Evolutionary conservation across 2,797 vertebrate species (phyloP), one percentile per base, ranked within the genome.

Genomic region (Lacerta agilis): DNA sequence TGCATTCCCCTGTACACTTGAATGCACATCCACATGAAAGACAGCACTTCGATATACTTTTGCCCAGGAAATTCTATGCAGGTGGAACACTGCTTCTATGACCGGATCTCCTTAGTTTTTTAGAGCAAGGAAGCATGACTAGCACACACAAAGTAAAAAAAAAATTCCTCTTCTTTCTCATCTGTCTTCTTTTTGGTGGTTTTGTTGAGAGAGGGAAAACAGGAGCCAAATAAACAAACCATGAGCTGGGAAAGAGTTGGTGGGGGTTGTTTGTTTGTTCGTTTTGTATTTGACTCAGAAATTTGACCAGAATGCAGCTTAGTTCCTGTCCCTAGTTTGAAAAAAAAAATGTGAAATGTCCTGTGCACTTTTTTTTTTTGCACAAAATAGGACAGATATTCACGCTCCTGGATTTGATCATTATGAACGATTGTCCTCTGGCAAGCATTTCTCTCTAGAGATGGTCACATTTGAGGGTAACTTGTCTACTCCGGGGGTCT

Each of bases 41-140:
- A 85, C 71, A 36, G 33, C 71, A 64, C 55, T 58, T 66, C 5
- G 23, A 38, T 64, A 25, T 11, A 55, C 8, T 29, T 67, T 67
- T 67, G 90, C 88, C 85, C 75, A 61, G 77, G 90, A 91, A 89
- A 43, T 18, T 89, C 75, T 25, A 49, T 0, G 0, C 85, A 87
- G 89, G 76, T 85, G 18, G 76, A 87, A 81, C 2, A 0, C 64
- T 89, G 89, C 92, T 71, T 94, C 87, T 87, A 91, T 87, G 88
- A 38, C 81, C 85, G 88, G 67, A 72, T 86, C 91, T 49, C 90
- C 88, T 66, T 84, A 86, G 90, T 91, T 92, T 91, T 78, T 25
- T n/a, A 82, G 38, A 25, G 64, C 81, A 45, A 82, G 27, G 38
- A n/a, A 67, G 9, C 5, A 29, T 27, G 23, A 23, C 36, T 41